Evolutionary conservation across 2,113 vertebrate genomes (phyloP).

Genomic region (Ictalurus punctatus): DNA sequence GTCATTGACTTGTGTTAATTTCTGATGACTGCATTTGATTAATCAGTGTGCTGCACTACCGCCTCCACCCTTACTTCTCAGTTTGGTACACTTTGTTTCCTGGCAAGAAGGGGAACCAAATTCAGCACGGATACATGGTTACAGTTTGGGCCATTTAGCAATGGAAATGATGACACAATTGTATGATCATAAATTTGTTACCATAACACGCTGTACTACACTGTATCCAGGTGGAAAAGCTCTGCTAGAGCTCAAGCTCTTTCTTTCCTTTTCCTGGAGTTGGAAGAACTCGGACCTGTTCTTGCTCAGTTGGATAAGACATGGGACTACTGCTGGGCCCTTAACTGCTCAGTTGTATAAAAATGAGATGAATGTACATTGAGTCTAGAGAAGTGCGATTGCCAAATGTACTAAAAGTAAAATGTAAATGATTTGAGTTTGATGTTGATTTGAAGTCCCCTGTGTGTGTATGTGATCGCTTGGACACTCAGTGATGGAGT

Average conservation of each 20-base stretch:
- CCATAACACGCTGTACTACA: background rate
- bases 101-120: background rate
- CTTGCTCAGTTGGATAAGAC: background rate
- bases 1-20: background rate
- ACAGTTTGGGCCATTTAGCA: background rate
- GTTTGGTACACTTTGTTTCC: background rate
- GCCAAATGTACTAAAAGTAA: no score
- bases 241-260: background rate
- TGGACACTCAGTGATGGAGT: background rate
- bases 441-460: background rate
- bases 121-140: background rate
- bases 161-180: background rate
- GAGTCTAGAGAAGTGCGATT: no score
- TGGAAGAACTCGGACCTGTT: background rate
- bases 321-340: no score
- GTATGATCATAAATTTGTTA: background rate
- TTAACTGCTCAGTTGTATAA: no score
- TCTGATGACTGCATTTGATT: background rate
- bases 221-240: background rate
- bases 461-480: conserved; percentile 4
- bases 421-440: background rate
- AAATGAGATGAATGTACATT: no score
- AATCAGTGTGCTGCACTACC: no score
- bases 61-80: no score
- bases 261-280: background rate